Evolutionary conservation across 2,888 invertebrate species (phyloP), one percentile per base, ranked within the genome.

Genomic region (Minunthozetes semirufus): DNA sequence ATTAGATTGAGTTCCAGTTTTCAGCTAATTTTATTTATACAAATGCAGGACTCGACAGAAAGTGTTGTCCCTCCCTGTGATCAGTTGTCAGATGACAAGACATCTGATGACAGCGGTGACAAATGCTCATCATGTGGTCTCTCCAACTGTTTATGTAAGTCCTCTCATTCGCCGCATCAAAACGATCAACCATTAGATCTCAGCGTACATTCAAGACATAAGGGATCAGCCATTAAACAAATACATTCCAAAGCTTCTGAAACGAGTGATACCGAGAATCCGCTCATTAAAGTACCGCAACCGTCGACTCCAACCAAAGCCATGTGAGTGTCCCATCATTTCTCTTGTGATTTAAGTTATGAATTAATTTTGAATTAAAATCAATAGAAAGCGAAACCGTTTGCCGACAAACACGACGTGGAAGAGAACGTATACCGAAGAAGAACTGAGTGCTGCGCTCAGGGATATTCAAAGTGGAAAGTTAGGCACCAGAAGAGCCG

Each of bases 401-500:
- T 48, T 48, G 29, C 27, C 48, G 46, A 48, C 61, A 61, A 63
- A 5, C 15, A 53, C 80, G 53, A 80, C 82, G 74, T 87, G 88
- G 75, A 87, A 93, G 79, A 88, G 92, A 79, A 89, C 90, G 73
- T 98, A 98, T 86, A 94, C 94, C n/a, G 94, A 96, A 80, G 93
- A 94, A 80, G 96, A 97, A 84, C 88, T 98, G 59, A 91, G 92
- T 81, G 90, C 90, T 50, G 97, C 97, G n/a, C 88, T 98, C 76
- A 88, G 91, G 76, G 97, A 96, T 84, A 94, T 97, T 82, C 91
- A 93, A 83, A 90, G 90, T 79, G 95, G 95, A 22, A 91, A 93
- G 81, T 86, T 97, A 80, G 96, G 95, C 78, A 94, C 95, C 8
- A 86, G 96, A 66, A 87, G 96, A 76, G 96, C 97, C 11, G 93